Conservation (phyloP, 2,113 vertebrate genomes). For the Corynorhinus townsendii region DNA sequence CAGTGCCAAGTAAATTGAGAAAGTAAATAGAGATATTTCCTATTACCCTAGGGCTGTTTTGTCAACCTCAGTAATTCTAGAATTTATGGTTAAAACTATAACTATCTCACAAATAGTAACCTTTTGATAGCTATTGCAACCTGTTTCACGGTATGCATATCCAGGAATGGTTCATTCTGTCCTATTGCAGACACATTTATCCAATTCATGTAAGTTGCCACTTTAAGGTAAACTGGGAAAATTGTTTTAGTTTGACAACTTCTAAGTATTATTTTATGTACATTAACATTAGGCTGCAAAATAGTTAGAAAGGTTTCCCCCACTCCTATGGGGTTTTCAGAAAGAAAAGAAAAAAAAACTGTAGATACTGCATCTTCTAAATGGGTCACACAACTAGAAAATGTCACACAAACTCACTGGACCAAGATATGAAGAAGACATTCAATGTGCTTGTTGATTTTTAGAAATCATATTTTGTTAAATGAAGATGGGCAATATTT, state of each 20-base stretch:
- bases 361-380: neutral
- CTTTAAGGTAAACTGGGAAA: conserved; percentile 57
- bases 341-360: neutral
- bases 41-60: conserved; percentile 59
- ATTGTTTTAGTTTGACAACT: neutral
- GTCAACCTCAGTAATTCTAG: conserved; percentile 57
- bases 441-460: neutral
- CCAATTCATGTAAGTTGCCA: conserved; percentile 46
- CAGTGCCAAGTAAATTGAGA: conserved; percentile 71
- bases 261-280: neutral
- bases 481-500: neutral
- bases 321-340: neutral
- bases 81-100: conserved; percentile 72
- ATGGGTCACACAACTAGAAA: neutral
- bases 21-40: conserved; percentile 73
- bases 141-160: conserved; percentile 9
- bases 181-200: neutral
- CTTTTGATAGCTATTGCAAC: conserved; percentile 37
- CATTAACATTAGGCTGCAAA: neutral
- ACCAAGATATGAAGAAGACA: neutral
- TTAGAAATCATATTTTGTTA: conserved; percentile 19
- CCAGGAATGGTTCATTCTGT: neutral
- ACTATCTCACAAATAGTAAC: conserved; percentile 50
- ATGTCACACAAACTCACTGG: neutral
- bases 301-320: neutral